phyloP scores from a whole-genome alignment of 2,888 invertebrate species.

The Cantharis rustica region DNA sequence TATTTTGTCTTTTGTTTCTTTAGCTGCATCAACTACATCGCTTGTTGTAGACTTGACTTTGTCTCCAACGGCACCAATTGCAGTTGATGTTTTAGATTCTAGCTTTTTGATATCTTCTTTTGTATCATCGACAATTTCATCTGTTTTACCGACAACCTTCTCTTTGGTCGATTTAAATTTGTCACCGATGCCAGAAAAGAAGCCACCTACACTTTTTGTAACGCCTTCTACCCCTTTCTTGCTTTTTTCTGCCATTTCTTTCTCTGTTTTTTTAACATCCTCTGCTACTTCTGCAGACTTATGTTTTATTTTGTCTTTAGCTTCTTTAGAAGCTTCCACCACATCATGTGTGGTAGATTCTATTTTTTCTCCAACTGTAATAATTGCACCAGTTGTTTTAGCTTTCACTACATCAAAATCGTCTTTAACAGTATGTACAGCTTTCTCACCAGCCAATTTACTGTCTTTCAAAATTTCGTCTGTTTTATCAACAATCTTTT shows the following conservation, averaged over 20 bases:
- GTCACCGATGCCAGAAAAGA: background rate
- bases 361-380: background rate
- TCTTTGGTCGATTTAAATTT: slow-evolving; percentile 15
- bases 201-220: background rate
- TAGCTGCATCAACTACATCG: slow-evolving; percentile 22
- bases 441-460: background rate
- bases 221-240: background rate
- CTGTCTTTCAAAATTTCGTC: too few species aligned
- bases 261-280: slow-evolving; percentile 33
- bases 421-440: slow-evolving; percentile 36
- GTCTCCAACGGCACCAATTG: slow-evolving; percentile 26
- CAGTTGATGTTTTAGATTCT: slow-evolving; percentile 18
- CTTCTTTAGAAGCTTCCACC: slow-evolving; percentile 3
- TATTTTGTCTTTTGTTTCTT: slow-evolving; percentile 34
- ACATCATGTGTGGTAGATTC: slow-evolving; percentile 14
- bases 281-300: slow-evolving; percentile 33
- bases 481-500: too few species aligned
- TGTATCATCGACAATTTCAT: slow-evolving; percentile 3
- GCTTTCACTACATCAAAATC: background rate
- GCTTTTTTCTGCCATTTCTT: slow-evolving; percentile 16
- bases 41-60: slow-evolving; percentile 13
- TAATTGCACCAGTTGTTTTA: background rate
- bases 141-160: slow-evolving; percentile 19
- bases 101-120: slow-evolving; percentile 17
- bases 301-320: slow-evolving; percentile 35